phyloP scores from a whole-genome alignment of 2,797 vertebrate species.

The Coendou prehensilis region DNA sequence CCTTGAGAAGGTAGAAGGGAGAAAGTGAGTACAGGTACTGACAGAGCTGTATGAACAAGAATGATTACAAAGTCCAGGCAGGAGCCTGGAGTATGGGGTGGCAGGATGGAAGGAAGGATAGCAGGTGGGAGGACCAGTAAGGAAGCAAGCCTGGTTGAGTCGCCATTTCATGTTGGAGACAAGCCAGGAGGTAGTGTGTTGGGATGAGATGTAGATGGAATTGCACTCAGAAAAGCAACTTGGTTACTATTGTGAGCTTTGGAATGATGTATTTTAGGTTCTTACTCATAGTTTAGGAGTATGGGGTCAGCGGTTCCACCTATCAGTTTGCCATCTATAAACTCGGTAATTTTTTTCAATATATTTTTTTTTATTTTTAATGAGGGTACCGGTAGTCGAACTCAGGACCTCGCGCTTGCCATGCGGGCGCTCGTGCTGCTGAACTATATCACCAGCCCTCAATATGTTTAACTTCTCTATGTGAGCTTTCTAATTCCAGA shows the following conservation, averaged over 20 bases:
- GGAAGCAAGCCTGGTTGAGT: not conserved
- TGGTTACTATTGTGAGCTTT: not conserved
- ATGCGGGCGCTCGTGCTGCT: no score
- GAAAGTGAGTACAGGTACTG: not conserved
- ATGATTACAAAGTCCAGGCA: not conserved
- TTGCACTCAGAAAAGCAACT: not conserved
- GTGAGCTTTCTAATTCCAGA: not conserved
- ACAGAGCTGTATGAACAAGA: not conserved
- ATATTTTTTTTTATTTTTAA: no score
- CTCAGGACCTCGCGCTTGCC: no score
- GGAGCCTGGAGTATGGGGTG: not conserved
- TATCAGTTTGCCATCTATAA: not conserved
- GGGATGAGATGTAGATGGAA: not conserved
- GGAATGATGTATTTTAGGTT: not conserved
- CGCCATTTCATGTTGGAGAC: not conserved
- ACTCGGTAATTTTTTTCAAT: conserved; percentile 13
- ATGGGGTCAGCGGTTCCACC: not conserved
- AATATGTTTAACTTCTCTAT: conserved; percentile 35
- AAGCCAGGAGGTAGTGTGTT: not conserved
- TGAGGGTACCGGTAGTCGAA: no score
- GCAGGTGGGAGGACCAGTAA: not conserved
- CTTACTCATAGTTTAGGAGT: not conserved
- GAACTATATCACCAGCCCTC: no score
- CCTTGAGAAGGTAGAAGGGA: not conserved
- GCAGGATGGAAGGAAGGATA: no score